Evolutionary conservation across 1,140 invertebrate genomes (phyloP).

Genomic region (Heliconius eleuchia): DNA sequence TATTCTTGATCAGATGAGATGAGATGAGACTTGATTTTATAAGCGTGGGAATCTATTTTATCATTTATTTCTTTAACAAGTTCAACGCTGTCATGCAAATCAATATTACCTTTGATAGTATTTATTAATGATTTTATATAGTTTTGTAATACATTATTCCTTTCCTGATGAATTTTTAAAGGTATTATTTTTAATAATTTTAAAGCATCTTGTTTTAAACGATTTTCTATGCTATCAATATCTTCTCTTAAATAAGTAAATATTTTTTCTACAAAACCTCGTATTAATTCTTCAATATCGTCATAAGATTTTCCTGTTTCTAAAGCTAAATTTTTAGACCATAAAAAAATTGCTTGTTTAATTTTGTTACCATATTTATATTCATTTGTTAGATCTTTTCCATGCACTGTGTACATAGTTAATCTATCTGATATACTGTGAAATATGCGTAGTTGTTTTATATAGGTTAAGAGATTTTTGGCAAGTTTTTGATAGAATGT

Average conservation of each 20-base stretch:
- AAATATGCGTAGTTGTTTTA: conserved; percentile 17
- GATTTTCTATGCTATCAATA: conserved; percentile 1
- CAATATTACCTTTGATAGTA: neutral
- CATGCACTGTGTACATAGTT: neutral
- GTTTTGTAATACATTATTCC: neutral
- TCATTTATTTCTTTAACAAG: neutral
- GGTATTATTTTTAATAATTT: conserved; percentile 17
- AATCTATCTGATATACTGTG: conserved; percentile 16
- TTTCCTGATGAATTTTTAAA: conserved; percentile 11
- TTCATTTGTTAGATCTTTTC: neutral
- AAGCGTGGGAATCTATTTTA: neutral
- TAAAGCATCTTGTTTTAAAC: conserved; percentile 12
- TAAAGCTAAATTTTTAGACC: conserved; percentile 16
- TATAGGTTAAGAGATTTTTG: conserved; percentile 3
- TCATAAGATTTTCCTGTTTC: neutral
- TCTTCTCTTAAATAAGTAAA: neutral
- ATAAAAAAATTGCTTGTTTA: conserved; percentile 3
- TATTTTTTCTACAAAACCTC: neutral
- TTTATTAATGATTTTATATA: neutral
- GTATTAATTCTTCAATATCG: neutral
- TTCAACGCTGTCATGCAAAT: neutral
- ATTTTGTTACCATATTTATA: neutral
- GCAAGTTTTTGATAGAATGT: conserved; percentile 16
- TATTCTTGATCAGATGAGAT: neutral
- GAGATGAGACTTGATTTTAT: no score